Evolutionary conservation across 2,113 vertebrate genomes (phyloP).

Genomic region (Turdus rufiventris): DNA sequence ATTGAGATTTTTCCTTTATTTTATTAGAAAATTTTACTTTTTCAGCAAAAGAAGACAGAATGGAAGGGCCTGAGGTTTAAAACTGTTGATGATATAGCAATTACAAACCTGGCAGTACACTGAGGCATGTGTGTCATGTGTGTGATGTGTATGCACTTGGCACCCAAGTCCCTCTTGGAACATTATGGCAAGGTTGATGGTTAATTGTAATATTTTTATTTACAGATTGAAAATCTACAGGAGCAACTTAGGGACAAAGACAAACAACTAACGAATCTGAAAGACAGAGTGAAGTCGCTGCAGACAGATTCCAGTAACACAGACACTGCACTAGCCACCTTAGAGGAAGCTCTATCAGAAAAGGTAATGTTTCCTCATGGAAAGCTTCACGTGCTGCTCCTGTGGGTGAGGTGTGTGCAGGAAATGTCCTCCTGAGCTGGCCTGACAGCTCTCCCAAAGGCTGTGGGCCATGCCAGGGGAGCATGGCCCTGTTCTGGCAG

Average conservation of each 20-base stretch:
- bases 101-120: not conserved
- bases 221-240: constrained; percentile 95
- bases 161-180: not conserved
- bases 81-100: not conserved
- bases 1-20: not conserved
- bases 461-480: not conserved
- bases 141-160: not conserved
- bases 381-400: not conserved
- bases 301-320: constrained; percentile 98
- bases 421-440: not conserved
- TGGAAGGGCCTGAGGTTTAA: not conserved
- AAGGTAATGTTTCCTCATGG: constrained; percentile 78
- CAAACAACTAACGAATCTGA: constrained; percentile 91
- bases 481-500: not conserved
- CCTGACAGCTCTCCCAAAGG: not conserved
- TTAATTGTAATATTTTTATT: not conserved
- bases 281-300: constrained; percentile 91
- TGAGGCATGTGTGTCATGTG: not conserved
- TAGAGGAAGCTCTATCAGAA: constrained; percentile 94
- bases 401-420: not conserved
- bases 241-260: constrained; percentile 98
- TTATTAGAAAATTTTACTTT: not conserved
- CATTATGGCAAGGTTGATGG: not conserved
- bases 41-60: not conserved
- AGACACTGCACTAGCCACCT: constrained; percentile 89